Base-by-base conservation (phyloP, 2,113 vertebrate species). In the Sciurus niger region DNA sequence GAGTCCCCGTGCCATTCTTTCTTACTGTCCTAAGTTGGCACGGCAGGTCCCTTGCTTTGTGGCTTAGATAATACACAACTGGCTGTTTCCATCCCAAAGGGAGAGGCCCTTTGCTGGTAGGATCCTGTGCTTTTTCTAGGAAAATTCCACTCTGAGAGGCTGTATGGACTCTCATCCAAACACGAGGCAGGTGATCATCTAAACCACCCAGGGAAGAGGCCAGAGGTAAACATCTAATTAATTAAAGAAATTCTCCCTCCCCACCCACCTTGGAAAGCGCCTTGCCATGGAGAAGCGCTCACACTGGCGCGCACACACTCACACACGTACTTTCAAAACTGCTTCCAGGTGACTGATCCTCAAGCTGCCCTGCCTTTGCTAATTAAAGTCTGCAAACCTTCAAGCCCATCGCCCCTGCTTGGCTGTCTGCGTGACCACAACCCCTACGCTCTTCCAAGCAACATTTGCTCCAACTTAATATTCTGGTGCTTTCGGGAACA, bases 401-500 rank as follows among this genome's bases (percentile, higher is more conserved):
- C 53, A 46, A 13, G 28, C 48, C 46, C 48, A 10, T 20, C 12
- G 0, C 55, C 76, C 40, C n/a, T 30, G 40, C 32, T 34, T 4
- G 18, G 43, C 1, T 8, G 8, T 22, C 80, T 40, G 8, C 3
- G 30, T 70, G 84, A 93, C 97, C 97, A 97, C 93, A 96, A 89
- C 95, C 84, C 90, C 53, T 60, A 51, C 55, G 14, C 22, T 93
- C 94, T 85, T 94, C 82, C 85, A 89, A 92, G 76, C 83, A 76
- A 72, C 53, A 13, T 95, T 96, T 96, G 37, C 84, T 98, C 89
- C 94, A 97, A 67, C 70, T 96, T 87, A 97, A 97, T 96, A 96
- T 48, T 40, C 93, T 28, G 12, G 18, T 34, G 93, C 95, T 97
- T 98, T 98, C 9, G 89, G 97, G 97, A 97, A 97, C 92, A 76